Evolutionary conservation across 1,140 invertebrate species (phyloP).

Genomic region (Cecropterus lyciades): DNA sequence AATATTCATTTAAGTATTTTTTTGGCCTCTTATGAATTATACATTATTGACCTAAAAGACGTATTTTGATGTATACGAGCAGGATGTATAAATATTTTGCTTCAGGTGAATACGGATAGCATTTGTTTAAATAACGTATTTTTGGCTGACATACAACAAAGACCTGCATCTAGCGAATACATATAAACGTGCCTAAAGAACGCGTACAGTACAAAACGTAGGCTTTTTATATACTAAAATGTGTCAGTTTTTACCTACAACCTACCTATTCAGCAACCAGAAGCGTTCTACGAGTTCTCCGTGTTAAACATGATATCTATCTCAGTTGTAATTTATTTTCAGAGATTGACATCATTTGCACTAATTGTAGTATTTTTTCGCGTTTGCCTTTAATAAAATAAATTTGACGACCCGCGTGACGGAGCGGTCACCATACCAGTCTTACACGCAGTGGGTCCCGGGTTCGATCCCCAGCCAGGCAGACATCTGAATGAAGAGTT

Average conservation of each 20-base stretch:
- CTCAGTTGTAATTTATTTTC: constrained; percentile 18
- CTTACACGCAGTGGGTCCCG: too few species aligned
- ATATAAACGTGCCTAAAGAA: constrained; percentile 11
- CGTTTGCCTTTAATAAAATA: too few species aligned
- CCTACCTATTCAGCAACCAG: constrained; percentile 16
- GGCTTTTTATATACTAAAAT: constrained; percentile 19
- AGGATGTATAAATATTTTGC: not conserved
- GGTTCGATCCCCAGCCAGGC: too few species aligned
- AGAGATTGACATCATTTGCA: constrained; percentile 24
- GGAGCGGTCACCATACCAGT: too few species aligned
- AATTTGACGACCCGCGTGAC: too few species aligned
- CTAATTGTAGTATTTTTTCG: constrained; percentile 28
- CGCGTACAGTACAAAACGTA: not conserved
- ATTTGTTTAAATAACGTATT: not conserved
- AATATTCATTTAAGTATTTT: too few species aligned
- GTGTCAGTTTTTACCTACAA: constrained; percentile 20
- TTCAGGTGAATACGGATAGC: not conserved
- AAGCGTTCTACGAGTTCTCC: constrained; percentile 13
- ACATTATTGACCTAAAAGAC: too few species aligned
- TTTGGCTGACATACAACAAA: not conserved
- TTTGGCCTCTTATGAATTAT: too few species aligned
- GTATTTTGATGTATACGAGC: too few species aligned
- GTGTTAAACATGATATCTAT: constrained; percentile 12
- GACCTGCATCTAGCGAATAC: not conserved
- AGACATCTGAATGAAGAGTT: too few species aligned